Percentiles rank a stretch among this genome's conserved stretches.
These are phyloP conservation scores for Channa argus DNA, from an alignment of 2,113 vertebrate genomes.

Conservation along the genomic window DNA sequence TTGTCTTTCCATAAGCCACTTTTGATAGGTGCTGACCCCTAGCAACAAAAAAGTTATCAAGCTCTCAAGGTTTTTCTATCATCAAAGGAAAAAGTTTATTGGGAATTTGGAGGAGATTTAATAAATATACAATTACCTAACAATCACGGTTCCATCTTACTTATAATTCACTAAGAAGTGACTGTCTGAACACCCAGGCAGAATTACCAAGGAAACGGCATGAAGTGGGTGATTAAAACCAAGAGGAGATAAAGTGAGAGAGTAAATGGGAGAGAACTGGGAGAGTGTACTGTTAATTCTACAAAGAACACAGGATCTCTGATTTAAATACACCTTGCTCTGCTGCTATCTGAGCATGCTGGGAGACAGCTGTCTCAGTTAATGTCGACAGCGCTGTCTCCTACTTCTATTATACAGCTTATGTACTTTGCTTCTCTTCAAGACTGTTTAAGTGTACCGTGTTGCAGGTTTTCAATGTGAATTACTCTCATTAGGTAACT, in stretches of 20 bases:
- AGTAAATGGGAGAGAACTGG: slow-evolving; percentile 6
- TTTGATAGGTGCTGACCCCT: no score
- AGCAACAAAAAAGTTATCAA: background rate
- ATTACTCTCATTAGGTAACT: slow-evolving; percentile 38
- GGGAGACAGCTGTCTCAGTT: slow-evolving; percentile 56
- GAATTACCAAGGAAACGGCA: slow-evolving; percentile 47
- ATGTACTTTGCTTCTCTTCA: slow-evolving; percentile 22
- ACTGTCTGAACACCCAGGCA: slow-evolving; percentile 33
- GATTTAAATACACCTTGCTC: slow-evolving; percentile 27
- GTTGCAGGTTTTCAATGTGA: slow-evolving; percentile 37
- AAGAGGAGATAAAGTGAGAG: slow-evolving; percentile 5
- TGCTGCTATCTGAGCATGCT: slow-evolving; percentile 40
- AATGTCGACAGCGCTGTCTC: background rate
- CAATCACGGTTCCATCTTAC: slow-evolving; percentile 22
- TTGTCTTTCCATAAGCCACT: no score
- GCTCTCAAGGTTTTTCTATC: background rate
- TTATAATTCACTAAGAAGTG: slow-evolving; percentile 38
- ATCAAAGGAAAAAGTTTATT: background rate
- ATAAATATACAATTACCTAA: slow-evolving; percentile 26
- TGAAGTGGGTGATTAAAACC: slow-evolving; percentile 45
- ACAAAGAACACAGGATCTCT: slow-evolving; percentile 19
- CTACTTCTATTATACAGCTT: background rate
- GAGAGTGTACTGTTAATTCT: slow-evolving; percentile 19
- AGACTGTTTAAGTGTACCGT: slow-evolving; percentile 22
- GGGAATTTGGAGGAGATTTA: slow-evolving; percentile 9